Conservation (phyloP, 2,113 vertebrate genomes). For the Etheostoma cragini region DNA sequence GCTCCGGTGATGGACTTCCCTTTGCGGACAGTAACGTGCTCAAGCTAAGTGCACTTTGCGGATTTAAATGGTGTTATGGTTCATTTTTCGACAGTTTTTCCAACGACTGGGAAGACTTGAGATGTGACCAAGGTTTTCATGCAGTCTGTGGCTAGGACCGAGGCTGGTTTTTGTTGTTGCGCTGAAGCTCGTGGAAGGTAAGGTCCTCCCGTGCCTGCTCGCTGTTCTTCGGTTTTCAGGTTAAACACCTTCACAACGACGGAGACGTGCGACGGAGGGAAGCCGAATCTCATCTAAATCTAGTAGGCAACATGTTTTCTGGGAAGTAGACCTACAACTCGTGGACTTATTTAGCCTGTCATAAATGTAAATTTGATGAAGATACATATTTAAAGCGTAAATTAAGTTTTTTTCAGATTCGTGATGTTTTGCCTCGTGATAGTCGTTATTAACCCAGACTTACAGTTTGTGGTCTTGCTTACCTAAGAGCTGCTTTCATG, state of each 20-base stretch:
- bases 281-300: neutral
- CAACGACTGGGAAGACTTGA: neutral
- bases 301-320: no score
- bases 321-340: rapidly evolving
- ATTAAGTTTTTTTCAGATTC: neutral
- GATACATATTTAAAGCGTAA: neutral
- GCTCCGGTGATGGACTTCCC: conserved; percentile 14
- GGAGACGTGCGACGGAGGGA: no score
- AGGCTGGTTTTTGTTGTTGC: neutral
- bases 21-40: neutral
- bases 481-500: neutral
- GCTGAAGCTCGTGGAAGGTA: conserved; percentile 38
- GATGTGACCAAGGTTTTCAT: neutral
- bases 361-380: neutral
- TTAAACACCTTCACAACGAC: conserved; percentile 39
- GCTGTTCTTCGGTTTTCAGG: conserved; percentile 18
- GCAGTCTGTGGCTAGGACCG: neutral
- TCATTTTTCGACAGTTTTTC: neutral
- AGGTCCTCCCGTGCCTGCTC: conserved; percentile 22
- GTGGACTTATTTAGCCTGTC: rapidly evolving
- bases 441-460: neutral
- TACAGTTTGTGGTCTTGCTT: neutral
- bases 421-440: neutral
- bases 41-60: neutral
- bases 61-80: conserved; percentile 20